phyloP scores from a whole-genome alignment of 2,888 invertebrate species.

The Dorcus hopei region DNA sequence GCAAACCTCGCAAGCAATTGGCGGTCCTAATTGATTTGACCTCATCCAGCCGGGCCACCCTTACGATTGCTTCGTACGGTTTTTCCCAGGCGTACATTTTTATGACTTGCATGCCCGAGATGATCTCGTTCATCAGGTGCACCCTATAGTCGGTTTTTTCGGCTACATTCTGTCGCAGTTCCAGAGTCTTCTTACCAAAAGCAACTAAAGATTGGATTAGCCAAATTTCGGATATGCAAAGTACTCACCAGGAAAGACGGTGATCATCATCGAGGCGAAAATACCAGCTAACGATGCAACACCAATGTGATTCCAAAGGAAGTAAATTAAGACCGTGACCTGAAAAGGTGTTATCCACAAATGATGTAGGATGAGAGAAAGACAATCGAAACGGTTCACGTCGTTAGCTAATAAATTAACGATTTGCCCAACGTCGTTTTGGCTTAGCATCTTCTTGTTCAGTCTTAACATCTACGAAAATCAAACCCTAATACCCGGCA shows the following conservation, averaged over 20 bases:
- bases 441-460: constrained; percentile 67
- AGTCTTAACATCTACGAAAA: constrained; percentile 54
- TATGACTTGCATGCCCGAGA: constrained; percentile 65
- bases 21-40: constrained; percentile 24
- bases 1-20: constrained; percentile 63
- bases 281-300: constrained; percentile 61
- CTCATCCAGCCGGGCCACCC: constrained; percentile 18
- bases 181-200: constrained; percentile 65
- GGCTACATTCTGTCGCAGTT: constrained; percentile 45
- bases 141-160: constrained; percentile 59
- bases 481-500: neutral
- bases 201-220: constrained; percentile 17
- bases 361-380: constrained; percentile 67
- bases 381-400: constrained; percentile 74
- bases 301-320: constrained; percentile 56
- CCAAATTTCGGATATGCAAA: neutral
- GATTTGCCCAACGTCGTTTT: constrained; percentile 79
- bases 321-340: constrained; percentile 58
- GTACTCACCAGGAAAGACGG: constrained; percentile 46
- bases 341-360: constrained; percentile 79
- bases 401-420: constrained; percentile 83
- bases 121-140: constrained; percentile 65
- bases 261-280: constrained; percentile 52
- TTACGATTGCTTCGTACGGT: constrained; percentile 52
- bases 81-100: constrained; percentile 74